A percentile compares a stretch with the other conserved stretches of the same genome.
Conservation (phyloP, 2,888 invertebrate genomes). For the Selenia dentaria region DNA sequence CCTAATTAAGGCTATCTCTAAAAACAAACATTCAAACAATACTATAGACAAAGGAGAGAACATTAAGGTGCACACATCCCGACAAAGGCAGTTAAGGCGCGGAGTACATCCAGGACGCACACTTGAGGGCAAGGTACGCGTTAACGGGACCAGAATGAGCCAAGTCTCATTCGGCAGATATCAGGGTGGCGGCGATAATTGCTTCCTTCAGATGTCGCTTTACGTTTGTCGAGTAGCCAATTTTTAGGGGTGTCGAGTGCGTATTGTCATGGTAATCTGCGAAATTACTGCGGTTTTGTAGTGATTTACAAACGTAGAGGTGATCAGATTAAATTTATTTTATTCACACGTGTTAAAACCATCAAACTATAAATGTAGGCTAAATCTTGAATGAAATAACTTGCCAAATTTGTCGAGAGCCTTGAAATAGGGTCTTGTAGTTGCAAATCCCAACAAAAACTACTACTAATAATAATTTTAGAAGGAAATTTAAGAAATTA, state of each 20-base stretch:
- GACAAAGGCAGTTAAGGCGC: slow-evolving; percentile 8
- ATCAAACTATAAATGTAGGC: no score
- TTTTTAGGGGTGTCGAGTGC: slow-evolving; percentile 45
- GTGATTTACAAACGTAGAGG: slow-evolving; percentile 21
- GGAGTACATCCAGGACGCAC: neutral
- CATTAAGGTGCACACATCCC: slow-evolving; percentile 5
- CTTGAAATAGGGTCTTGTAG: no score
- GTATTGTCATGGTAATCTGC: slow-evolving; percentile 46
- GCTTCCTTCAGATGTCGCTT: slow-evolving; percentile 54
- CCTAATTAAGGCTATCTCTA: slow-evolving; percentile 1
- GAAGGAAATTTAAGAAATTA: no score
- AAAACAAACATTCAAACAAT: slow-evolving; percentile 5
- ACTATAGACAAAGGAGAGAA: neutral
- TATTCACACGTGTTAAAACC: no score
- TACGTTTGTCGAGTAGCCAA: slow-evolving; percentile 32
- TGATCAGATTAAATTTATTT: no score
- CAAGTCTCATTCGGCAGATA: slow-evolving; percentile 31
- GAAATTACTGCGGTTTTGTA: slow-evolving; percentile 17
- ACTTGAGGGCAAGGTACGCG: slow-evolving; percentile 16
- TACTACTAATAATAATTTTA: no score
- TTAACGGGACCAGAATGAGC: slow-evolving; percentile 22
- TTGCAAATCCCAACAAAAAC: no score
- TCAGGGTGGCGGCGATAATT: slow-evolving; percentile 52
- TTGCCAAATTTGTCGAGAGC: no score
- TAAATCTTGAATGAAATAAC: no score